Evolutionary conservation across 1,140 invertebrate species (phyloP).

Genomic region (Trichonephila inaurata): DNA sequence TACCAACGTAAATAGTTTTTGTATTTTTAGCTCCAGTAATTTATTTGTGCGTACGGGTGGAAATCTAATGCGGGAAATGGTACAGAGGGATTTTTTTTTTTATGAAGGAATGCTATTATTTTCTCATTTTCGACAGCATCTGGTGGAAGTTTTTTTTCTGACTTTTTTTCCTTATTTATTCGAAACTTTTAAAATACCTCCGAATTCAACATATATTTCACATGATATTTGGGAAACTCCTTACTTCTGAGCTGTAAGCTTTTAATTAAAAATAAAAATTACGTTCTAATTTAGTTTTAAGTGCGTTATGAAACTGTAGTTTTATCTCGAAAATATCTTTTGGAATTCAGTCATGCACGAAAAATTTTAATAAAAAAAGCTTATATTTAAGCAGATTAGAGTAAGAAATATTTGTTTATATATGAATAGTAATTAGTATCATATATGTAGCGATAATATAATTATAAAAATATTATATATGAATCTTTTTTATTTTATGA

Average conservation of each 20-base stretch:
- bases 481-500: no score
- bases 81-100: neutral
- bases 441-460: neutral
- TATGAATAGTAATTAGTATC: neutral
- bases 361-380: neutral
- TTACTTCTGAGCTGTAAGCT: neutral
- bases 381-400: neutral
- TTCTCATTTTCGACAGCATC: slow-evolving; percentile 54
- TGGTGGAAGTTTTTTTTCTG: slow-evolving; percentile 11
- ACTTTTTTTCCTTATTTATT: slow-evolving; percentile 2
- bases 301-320: neutral
- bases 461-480: neutral
- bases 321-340: neutral
- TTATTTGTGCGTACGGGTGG: slow-evolving; percentile 39
- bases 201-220: slow-evolving; percentile 22
- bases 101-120: slow-evolving; percentile 49
- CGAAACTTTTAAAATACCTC: slow-evolving; percentile 34
- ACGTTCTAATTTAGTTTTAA: slow-evolving; percentile 18
- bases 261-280: slow-evolving; percentile 40
- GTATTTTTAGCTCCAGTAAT: slow-evolving; percentile 50
- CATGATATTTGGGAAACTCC: neutral
- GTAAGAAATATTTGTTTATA: neutral
- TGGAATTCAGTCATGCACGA: neutral
- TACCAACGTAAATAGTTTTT: slow-evolving; percentile 55
- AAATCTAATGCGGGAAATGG: slow-evolving; percentile 30